phyloP scores from a whole-genome alignment of 2,113 vertebrate genomes.

The Microcebus ravelobensis region DNA sequence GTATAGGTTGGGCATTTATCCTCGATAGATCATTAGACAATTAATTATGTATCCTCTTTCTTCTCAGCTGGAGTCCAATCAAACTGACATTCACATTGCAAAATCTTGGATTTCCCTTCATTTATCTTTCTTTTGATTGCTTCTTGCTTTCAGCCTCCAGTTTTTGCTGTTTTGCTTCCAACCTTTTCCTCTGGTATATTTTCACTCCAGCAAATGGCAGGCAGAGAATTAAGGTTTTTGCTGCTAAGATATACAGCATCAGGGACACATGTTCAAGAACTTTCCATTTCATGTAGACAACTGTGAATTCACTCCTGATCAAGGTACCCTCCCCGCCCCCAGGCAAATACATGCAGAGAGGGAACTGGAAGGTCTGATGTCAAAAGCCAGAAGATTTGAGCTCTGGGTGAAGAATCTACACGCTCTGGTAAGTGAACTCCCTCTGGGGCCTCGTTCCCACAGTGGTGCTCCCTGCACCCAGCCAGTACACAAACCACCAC shows the following conservation, averaged over 20 bases:
- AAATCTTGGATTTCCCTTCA: conserved; percentile 74
- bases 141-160: conserved; percentile 78
- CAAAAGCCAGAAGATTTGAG: too few relatives aligned
- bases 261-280: conserved; percentile 93
- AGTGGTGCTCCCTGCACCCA: too few relatives aligned
- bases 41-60: not conserved
- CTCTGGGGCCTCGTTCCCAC: too few relatives aligned
- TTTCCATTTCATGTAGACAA: conserved; percentile 74
- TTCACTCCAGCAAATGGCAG: conserved; percentile 93
- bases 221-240: conserved; percentile 95
- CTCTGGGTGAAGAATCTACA: too few relatives aligned
- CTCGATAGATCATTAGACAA: not conserved
- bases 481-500: too few relatives aligned
- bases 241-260: conserved; percentile 95
- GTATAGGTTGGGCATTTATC: not conserved
- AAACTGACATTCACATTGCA: not conserved
- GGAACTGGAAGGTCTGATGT: too few relatives aligned
- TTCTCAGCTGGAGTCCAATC: not conserved
- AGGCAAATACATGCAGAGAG: too few relatives aligned
- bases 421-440: too few relatives aligned
- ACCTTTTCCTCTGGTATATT: conserved; percentile 91
- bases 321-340: too few relatives aligned
- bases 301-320: too few relatives aligned
- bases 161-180: conserved; percentile 86
- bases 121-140: conserved; percentile 86